Evolutionary conservation across 1,140 invertebrate species (phyloP).

Genomic region (Lethrus apterus): DNA sequence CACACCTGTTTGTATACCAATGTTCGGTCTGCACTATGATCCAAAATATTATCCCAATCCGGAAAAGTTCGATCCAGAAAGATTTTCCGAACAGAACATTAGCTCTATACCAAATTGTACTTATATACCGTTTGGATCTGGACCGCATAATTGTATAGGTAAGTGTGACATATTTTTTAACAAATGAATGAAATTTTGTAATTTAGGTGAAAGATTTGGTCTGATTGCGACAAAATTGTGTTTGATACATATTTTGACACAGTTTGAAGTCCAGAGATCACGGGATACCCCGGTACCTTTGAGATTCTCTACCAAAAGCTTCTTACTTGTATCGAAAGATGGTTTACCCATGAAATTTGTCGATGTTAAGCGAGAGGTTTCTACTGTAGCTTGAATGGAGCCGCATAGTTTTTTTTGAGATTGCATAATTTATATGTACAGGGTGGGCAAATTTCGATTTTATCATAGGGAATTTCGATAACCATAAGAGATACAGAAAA

Average conservation of each 20-base stretch:
- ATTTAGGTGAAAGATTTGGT: conserved; percentile 30
- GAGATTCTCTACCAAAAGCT: conserved; percentile 7
- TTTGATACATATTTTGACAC: conserved; percentile 17
- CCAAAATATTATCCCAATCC: conserved; percentile 55
- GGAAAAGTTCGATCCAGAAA: conserved; percentile 57
- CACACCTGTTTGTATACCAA: conserved; percentile 46
- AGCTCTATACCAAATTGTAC: neutral
- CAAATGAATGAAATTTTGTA: neutral
- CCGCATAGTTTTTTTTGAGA: too few species aligned
- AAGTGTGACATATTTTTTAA: neutral
- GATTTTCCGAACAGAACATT: conserved; percentile 10
- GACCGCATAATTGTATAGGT: conserved; percentile 13
- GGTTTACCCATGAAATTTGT: conserved; percentile 13
- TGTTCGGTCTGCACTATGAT: conserved; percentile 56
- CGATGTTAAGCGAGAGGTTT: neutral
- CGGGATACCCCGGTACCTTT: conserved; percentile 17
- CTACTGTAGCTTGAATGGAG: conserved; percentile 1
- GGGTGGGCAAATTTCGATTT: too few species aligned
- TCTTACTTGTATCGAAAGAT: conserved; percentile 4
- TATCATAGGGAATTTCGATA: too few species aligned
- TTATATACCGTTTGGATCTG: conserved; percentile 2
- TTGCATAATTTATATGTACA: too few species aligned
- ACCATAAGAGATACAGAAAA: too few species aligned
- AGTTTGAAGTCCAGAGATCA: conserved; percentile 12
- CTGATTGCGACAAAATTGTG: conserved; percentile 25